These are phyloP conservation scores for Pelvicachromis taeniatus DNA, from an alignment of 2,113 vertebrate genomes.

Conservation along the genomic window DNA sequence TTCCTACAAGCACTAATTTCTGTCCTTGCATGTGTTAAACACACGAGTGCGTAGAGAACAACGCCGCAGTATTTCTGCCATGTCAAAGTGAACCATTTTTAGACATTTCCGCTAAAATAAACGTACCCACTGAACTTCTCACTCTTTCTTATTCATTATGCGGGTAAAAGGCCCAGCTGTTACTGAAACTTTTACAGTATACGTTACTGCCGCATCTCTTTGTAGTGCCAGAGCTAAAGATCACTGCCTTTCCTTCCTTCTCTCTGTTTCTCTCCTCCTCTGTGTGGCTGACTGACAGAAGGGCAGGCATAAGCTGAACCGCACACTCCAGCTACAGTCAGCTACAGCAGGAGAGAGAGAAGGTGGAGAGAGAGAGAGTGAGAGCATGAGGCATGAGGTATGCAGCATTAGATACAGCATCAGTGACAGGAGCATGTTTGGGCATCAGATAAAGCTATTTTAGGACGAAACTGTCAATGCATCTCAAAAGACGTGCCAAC, in stretches of 20 bases:
- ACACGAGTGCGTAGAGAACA: background rate
- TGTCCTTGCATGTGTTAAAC: background rate
- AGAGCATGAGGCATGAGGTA: conserved; percentile 1
- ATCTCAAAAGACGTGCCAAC: conserved; percentile 48
- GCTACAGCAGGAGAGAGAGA: conserved; percentile 13
- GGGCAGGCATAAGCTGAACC: conserved; percentile 39
- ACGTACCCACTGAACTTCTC: background rate
- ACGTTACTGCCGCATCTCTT: conserved; percentile 19
- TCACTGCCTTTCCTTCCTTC: background rate
- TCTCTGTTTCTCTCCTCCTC: background rate
- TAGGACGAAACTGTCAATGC: conserved; percentile 55
- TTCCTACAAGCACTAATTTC: background rate
- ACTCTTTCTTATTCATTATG: background rate
- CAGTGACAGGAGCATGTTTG: conserved; percentile 56
- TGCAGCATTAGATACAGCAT: conserved; percentile 38
- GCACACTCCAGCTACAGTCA: conserved; percentile 42
- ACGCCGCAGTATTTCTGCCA: background rate
- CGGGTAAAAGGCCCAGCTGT: background rate
- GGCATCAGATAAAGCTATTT: conserved; percentile 61
- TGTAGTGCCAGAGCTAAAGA: conserved; percentile 27
- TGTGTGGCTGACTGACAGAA: conserved; percentile 47
- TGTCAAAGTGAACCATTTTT: background rate
- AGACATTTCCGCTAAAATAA: background rate
- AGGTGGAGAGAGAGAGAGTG: background rate
- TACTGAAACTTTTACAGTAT: background rate